Base-by-base conservation (phyloP, 2,797 vertebrate genomes). In the Tolypeutes matacus region DNA sequence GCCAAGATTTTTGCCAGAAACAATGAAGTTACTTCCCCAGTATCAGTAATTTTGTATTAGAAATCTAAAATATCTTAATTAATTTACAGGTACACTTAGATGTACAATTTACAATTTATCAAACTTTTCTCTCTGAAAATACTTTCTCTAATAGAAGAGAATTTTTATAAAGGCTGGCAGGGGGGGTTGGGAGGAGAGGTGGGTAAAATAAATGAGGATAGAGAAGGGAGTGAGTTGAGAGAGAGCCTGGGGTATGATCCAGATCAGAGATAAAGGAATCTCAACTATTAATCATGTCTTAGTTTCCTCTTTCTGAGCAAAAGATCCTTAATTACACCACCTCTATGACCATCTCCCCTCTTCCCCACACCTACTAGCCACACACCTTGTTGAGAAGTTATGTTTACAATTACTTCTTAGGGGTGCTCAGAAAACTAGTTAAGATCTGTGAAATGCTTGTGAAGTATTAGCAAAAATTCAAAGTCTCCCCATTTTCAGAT, bases 401-500 rank as follows among this genome's bases (percentile, higher is more conserved):
- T 18, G 65, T 51, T 60, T 83, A 94, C 13, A 91, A 67, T 34
- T 9, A 86, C 58, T 42, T 92, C 49, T 64, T 31, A 58, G 39
- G 46, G 4, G 7, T 84, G 39, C 82, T 92, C 89, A 70, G 18
- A 64, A 46, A 90, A 72, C 21, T 23, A 75, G 51, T 49, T 86
- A 86, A 86, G 53, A 42, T 56, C 92, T 95, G 11, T 31, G 60
- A 78, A 75, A 93, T 39, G 49, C 39, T 70, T 93, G 13, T 85
- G n/a, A 62, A 95, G 88, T 70, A 96, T 88, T 60, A 89, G 49
- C 49, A 80, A 95, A 89, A 18, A 70, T n/a, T 62, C 5, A 76
- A 51, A 78, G 6, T 76, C 83, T 78, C 85, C 36, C 53, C 73
- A n/a, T 95, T 91, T 90, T 69, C n/a, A 78, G 9, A 64, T 80